phyloP scores from a whole-genome alignment of 1,140 invertebrate species.

The Chlorops oryzae region DNA sequence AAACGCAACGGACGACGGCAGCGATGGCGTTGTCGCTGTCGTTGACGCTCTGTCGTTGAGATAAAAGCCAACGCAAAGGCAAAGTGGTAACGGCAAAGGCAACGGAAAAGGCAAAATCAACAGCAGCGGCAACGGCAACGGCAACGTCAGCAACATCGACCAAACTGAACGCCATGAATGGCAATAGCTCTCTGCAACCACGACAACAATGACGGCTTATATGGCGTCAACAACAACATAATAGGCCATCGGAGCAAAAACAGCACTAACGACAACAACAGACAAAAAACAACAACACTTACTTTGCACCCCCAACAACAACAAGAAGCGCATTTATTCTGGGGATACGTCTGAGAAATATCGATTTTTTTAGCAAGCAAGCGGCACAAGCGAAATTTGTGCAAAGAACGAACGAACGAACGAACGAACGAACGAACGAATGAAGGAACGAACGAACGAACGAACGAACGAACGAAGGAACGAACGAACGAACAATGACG shows the following conservation, averaged over 20 bases:
- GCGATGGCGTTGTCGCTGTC: neutral
- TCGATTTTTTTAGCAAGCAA: constrained; percentile 32
- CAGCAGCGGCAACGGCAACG: constrained; percentile 14
- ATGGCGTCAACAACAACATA: constrained; percentile 7
- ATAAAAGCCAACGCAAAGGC: constrained; percentile 5
- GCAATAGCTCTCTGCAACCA: constrained; percentile 29
- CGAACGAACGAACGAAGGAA: neutral
- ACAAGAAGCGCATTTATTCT: no score
- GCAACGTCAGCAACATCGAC: constrained; percentile 1
- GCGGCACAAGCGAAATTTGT: neutral
- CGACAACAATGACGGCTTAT: constrained; percentile 17
- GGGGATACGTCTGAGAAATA: constrained; percentile 42
- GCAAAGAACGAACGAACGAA: neutral
- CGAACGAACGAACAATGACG: neutral
- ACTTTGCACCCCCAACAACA: constrained; percentile 1
- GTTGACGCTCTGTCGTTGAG: constrained; percentile 2
- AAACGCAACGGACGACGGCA: neutral
- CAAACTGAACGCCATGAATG: constrained; percentile 23
- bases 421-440: neutral
- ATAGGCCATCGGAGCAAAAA: constrained; percentile 19
- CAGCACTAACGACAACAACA: constrained; percentile 34
- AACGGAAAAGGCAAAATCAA: constrained; percentile 10
- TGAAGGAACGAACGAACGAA: no score
- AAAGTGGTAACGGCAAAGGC: constrained; percentile 4
- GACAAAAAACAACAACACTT: no score